Percentiles rank a stretch among this genome's conserved stretches.
These are phyloP conservation scores for Rhopalosiphum padi DNA, from an alignment of 1,140 invertebrate genomes.

Conservation along the genomic window DNA sequence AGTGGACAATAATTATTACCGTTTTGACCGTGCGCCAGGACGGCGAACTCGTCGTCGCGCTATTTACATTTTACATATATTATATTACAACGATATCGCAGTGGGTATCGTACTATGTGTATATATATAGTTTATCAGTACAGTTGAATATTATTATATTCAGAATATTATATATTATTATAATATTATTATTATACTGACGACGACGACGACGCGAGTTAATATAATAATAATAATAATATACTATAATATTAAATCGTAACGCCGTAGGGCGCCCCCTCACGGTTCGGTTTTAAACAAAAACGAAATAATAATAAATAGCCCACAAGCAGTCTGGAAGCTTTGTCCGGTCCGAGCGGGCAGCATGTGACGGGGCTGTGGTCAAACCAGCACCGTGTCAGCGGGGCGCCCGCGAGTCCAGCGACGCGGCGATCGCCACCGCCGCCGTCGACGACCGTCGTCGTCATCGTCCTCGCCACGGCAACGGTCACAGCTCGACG, in stretches of 20 bases:
- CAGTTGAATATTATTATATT: too few species aligned
- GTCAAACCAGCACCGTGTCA: conserved; percentile 7
- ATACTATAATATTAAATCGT: not conserved
- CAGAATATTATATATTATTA: too few species aligned
- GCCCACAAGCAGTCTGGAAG: not conserved
- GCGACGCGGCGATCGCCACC: not conserved
- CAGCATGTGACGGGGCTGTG: not conserved
- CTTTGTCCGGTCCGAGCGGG: conserved; percentile 1
- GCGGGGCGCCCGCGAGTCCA: conserved; percentile 11
- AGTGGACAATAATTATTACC: not conserved
- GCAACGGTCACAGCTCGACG: not conserved
- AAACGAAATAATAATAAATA: not conserved
- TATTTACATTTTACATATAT: too few species aligned
- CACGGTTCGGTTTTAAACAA: not conserved
- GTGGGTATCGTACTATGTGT: too few species aligned
- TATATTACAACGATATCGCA: too few species aligned
- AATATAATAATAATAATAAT: not conserved
- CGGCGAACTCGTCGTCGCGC: too few species aligned
- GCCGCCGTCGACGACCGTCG: not conserved
- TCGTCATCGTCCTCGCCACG: not conserved
- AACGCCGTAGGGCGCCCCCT: conserved; percentile 39
- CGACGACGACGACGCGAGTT: not conserved
- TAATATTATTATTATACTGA: not conserved
- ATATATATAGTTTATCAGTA: not conserved
- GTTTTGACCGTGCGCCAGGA: not conserved